Percentiles rank a stretch among this genome's conserved stretches.
Conservation (phyloP, 2,113 vertebrate genomes). For the Equus quagga region DNA sequence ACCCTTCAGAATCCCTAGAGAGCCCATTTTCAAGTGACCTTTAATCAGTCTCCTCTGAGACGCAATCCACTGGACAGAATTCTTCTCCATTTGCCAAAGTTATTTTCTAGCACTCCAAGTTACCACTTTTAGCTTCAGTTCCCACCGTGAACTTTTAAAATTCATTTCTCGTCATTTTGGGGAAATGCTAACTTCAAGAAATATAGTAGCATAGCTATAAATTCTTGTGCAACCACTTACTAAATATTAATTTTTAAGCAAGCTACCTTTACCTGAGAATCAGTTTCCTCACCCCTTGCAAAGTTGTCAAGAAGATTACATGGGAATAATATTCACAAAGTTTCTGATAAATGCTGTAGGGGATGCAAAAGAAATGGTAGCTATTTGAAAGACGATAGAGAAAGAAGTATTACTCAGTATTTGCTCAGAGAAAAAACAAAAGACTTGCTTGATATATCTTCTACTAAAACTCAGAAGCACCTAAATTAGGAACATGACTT, state of each 20-base stretch:
- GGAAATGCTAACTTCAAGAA: constrained; percentile 42
- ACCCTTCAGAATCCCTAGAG: constrained; percentile 60
- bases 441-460: not conserved
- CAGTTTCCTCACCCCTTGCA: not conserved
- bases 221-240: not conserved
- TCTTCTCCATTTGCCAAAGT: constrained; percentile 58
- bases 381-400: not conserved
- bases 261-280: not conserved
- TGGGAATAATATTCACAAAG: constrained; percentile 1
- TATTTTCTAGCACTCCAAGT: constrained; percentile 69
- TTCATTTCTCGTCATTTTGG: not conserved
- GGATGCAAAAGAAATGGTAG: not conserved
- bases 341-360: not conserved
- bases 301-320: constrained; percentile 33
- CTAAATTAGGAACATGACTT: not conserved
- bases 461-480: constrained; percentile 27
- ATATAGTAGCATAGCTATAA: not conserved
- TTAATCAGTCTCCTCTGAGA: constrained; percentile 68
- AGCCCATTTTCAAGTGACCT: constrained; percentile 68
- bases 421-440: not conserved
- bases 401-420: not conserved
- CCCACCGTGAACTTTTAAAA: constrained; percentile 60
- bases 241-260: constrained; percentile 30
- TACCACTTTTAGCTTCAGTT: constrained; percentile 51
- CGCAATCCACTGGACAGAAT: constrained; percentile 56